Base-by-base conservation (phyloP, 2,113 vertebrate species). In the Paramisgurnus dabryanus region DNA sequence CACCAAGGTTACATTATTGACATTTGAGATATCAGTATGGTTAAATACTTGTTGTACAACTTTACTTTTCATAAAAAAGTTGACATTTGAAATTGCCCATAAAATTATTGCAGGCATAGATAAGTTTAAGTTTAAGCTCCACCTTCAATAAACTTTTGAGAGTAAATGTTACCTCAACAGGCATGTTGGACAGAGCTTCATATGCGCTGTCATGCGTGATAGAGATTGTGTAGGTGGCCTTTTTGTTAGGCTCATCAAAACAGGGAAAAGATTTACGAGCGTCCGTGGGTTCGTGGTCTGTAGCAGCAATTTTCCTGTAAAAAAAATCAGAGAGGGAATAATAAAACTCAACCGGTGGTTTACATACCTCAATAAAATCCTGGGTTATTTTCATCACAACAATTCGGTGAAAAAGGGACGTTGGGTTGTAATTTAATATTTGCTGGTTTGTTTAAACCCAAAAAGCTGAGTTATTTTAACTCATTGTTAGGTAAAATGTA, bases 221-320 rank as follows among this genome's bases (percentile, higher is more conserved):
- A 55, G 95, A 93, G 84, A 99, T 93, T 0, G 15, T 95, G 81
- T 94, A 99, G 27, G 97, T 98, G 67, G 97, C 95, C 85, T 99
- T 99, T 92, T 97, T 98, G 90, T 98, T 98, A 39, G 98, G 98
- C 81, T 99, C 98, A 3, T 99, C 98, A 80, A 99, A 99, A 86
- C 98, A 99, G 63, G 98, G 97, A 81, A 99, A 99, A 0, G 98
- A 95, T 88, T 99, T 99, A 49, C 97, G 94, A 45, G 97, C 98
- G 58, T 99, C 98, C 41, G 98, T 99, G 57, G 98, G 98, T 85
- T 99, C 97, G 6, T 99, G 98, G 89, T 99, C 98, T 6, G 98
- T 97, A 39, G 97, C 98, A 60, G 96, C 98, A 82, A 99, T 98
- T 88, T 96, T 98, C 91, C 98, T 99, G 89, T 27, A 82, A 84